Evolutionary conservation across 2,113 vertebrate genomes (phyloP), one percentile per base, ranked within the genome.

Genomic region (Catagonus wagneri): DNA sequence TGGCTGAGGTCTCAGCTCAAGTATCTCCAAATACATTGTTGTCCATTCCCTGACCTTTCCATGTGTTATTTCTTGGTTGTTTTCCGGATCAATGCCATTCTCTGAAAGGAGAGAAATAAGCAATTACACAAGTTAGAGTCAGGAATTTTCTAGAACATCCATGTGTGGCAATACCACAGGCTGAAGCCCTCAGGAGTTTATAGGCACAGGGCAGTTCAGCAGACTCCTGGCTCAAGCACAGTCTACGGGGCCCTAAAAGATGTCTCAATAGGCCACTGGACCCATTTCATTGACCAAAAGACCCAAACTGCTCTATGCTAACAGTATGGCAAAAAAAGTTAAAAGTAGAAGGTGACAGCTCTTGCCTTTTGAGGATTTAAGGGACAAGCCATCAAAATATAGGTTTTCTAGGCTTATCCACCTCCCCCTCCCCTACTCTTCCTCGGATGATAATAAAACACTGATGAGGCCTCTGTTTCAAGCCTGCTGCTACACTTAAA

Each of bases 31-130:
- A 95, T 5, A 93, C 96, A 56, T 58, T 79, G 96, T 92, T 10
- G 78, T 95, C 92, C 58, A 90, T 98, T 97, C 95, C 96, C 2
- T 6, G 97, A 97, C 91, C 65, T 93, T 96, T 81, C 97, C 83
- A 10, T 97, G 84, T 90, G 97, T 63, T 99, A 99, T 98, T 99
- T 99, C 99, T 99, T 99, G 98, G 99, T 99, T 54, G 99, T 99
- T 98, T 99, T 99, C 98, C 99, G 99, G 97, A 99, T 99, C 99
- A 99, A 96, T 94, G 99, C 99, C 99, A 99, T 99, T 98, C 99
- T 99, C 99, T 99, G 99, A 17, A 99, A 98, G 1, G 3, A 97
- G 76, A 96, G 50, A 95, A 92, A 92, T 29, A 88, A 89, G 58
- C 68, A n/a, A 27, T 90, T 83, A 87, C 4, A 50, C 4, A 27